Evolutionary conservation across 2,113 vertebrate genomes (phyloP).

Genomic region (Speoplatyrhinus poulsoni): DNA sequence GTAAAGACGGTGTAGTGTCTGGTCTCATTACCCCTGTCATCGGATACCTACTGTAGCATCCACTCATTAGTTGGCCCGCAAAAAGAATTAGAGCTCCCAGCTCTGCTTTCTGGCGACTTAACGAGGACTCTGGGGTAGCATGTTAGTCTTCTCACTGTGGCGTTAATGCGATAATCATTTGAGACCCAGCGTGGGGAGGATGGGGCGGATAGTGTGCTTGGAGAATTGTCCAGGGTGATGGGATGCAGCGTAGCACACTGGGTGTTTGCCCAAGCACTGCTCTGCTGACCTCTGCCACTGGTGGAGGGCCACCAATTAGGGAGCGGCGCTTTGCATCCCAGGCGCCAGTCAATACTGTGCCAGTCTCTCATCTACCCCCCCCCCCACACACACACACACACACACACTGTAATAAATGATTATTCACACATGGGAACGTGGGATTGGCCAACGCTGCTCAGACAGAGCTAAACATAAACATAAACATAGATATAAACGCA

Average conservation of each 20-base stretch:
- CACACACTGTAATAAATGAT: conserved; percentile 56
- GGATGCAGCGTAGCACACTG: conserved; percentile 14
- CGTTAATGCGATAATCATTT: conserved; percentile 66
- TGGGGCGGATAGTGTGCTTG: neutral
- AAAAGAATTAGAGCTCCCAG: conserved; percentile 61
- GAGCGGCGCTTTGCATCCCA: conserved; percentile 27
- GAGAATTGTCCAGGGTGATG: conserved; percentile 19
- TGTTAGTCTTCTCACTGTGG: conserved; percentile 48
- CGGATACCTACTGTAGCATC: conserved; percentile 36
- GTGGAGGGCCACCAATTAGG: conserved; percentile 55
- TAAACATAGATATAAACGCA: too few relatives aligned
- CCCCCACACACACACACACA: conserved; percentile 33
- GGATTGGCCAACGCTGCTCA: conserved; percentile 49
- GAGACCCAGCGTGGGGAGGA: conserved; percentile 22
- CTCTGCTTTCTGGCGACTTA: conserved; percentile 49
- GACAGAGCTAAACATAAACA: conserved; percentile 22
- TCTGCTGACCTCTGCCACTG: conserved; percentile 39
- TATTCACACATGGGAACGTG: conserved; percentile 47
- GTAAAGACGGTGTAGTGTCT: conserved; percentile 46
- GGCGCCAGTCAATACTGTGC: conserved; percentile 46
- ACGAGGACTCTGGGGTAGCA: conserved; percentile 59
- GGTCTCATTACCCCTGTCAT: conserved; percentile 54
- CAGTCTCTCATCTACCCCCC: conserved; percentile 45
- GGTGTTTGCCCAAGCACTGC: neutral
- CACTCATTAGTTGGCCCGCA: conserved; percentile 60